Conservation (phyloP, 2,888 invertebrate genomes). For the Epiblema foenella region DNA sequence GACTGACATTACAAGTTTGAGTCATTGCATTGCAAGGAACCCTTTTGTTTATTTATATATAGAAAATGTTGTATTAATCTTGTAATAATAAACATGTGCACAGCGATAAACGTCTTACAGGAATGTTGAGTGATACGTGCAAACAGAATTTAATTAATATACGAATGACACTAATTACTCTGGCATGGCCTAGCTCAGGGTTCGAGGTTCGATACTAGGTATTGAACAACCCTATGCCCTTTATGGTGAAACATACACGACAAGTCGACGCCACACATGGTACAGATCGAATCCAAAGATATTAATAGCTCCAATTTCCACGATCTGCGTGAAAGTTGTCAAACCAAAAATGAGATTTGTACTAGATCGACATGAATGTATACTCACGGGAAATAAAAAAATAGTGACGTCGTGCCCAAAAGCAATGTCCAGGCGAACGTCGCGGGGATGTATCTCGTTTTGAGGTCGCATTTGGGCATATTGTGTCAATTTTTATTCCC, state of each 20-base stretch:
- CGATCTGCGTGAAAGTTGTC: constrained; percentile 81
- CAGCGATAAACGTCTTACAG: constrained; percentile 3
- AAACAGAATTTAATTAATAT: constrained; percentile 40
- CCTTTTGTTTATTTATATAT: constrained; percentile 23
- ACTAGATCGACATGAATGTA: constrained; percentile 70
- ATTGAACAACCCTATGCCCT: constrained; percentile 25
- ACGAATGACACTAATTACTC: constrained; percentile 41
- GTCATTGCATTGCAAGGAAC: constrained; percentile 7
- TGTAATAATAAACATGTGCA: neutral
- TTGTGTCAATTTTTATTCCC: constrained; percentile 81
- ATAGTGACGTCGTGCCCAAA: constrained; percentile 95
- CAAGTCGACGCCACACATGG: constrained; percentile 32
- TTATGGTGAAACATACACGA: constrained; percentile 9
- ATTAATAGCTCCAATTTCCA: constrained; percentile 76
- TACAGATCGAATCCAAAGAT: constrained; percentile 56
- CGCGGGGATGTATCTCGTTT: constrained; percentile 98
- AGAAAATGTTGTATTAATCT: constrained; percentile 4
- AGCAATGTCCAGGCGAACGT: constrained; percentile 99
- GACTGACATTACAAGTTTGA: constrained; percentile 29
- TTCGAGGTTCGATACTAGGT: constrained; percentile 40
- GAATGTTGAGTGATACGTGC: constrained; percentile 21
- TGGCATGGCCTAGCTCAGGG: constrained; percentile 60
- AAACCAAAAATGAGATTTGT: constrained; percentile 75
- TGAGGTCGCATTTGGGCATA: constrained; percentile 98
- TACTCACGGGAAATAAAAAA: constrained; percentile 99